Evolutionary conservation across 2,888 invertebrate genomes (phyloP).

Genomic region (Bellardia pandia): DNA sequence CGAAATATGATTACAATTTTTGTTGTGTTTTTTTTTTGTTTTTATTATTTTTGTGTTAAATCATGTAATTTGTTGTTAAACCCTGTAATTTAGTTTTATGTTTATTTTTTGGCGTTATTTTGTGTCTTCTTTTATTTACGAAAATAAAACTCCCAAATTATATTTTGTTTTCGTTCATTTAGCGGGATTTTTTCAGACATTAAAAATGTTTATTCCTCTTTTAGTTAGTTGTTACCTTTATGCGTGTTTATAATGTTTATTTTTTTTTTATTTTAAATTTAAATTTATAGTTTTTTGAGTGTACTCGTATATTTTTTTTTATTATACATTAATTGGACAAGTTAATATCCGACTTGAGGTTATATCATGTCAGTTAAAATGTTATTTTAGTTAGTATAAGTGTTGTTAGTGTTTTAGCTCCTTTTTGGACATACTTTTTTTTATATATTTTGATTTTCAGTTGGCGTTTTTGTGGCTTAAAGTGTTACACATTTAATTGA

Average conservation of each 20-base stretch:
- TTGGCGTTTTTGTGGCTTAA: conserved; percentile 10
- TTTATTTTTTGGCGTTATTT: conserved; percentile 19
- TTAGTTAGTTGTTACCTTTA: conserved; percentile 8
- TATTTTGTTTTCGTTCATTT: conserved; percentile 11
- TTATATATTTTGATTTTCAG: background rate
- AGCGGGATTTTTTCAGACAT: conserved; percentile 37
- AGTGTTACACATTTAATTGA: conserved; percentile 50
- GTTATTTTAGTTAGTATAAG: background rate
- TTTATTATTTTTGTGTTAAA: conserved; percentile 54
- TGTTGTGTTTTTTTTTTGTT: background rate
- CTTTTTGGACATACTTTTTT: background rate
- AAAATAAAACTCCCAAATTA: conserved; percentile 48
- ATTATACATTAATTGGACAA: conserved; percentile 74
- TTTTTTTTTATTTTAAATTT: conserved; percentile 39
- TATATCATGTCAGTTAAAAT: conserved; percentile 62
- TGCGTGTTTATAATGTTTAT: conserved; percentile 57
- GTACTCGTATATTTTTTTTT: conserved; percentile 15
- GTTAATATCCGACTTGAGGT: conserved; percentile 67
- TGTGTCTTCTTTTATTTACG: background rate
- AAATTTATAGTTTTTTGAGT: conserved; percentile 38
- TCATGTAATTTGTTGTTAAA: conserved; percentile 71
- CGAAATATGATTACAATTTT: conserved; percentile 65
- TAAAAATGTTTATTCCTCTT: conserved; percentile 42
- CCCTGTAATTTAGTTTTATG: conserved; percentile 62
- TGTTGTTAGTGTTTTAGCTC: conserved; percentile 8